phyloP scores from a whole-genome alignment of 2,113 vertebrate genomes.

The Oryzias melastigma region DNA sequence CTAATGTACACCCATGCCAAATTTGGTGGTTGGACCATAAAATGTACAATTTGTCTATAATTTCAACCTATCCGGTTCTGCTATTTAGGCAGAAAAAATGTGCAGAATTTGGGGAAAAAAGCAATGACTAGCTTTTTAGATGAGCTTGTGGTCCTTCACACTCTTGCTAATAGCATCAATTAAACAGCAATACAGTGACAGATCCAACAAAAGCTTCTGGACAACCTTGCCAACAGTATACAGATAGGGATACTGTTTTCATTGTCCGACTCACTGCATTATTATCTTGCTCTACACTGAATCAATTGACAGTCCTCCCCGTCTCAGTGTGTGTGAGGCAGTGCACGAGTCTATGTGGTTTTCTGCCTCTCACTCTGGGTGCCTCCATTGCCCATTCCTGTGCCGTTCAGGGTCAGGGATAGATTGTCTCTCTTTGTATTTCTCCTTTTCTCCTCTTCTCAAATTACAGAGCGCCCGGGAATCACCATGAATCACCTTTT shows the following conservation, averaged over 20 bases:
- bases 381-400: constrained; percentile 20
- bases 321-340: constrained; percentile 32
- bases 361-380: constrained; percentile 11
- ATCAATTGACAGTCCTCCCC: constrained; percentile 51
- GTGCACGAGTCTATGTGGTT: constrained; percentile 27
- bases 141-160: too few relatives aligned
- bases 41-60: too few relatives aligned
- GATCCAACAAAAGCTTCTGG: neutral
- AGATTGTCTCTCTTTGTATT: constrained; percentile 45
- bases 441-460: constrained; percentile 35
- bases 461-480: constrained; percentile 45
- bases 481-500: constrained; percentile 35
- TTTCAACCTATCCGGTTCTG: too few relatives aligned
- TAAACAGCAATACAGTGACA: constrained; percentile 26
- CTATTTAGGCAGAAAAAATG: too few relatives aligned
- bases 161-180: constrained; percentile 10
- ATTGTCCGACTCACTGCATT: constrained; percentile 60
- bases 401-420: constrained; percentile 52
- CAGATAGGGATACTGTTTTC: constrained; percentile 50
- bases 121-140: too few relatives aligned
- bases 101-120: too few relatives aligned
- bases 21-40: too few relatives aligned
- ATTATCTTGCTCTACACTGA: constrained; percentile 58
- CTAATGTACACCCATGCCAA: too few relatives aligned
- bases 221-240: constrained; percentile 46